These are phyloP conservation scores for Aethina tumida DNA, from an alignment of 1,140 invertebrate species.

Conservation along the genomic window DNA sequence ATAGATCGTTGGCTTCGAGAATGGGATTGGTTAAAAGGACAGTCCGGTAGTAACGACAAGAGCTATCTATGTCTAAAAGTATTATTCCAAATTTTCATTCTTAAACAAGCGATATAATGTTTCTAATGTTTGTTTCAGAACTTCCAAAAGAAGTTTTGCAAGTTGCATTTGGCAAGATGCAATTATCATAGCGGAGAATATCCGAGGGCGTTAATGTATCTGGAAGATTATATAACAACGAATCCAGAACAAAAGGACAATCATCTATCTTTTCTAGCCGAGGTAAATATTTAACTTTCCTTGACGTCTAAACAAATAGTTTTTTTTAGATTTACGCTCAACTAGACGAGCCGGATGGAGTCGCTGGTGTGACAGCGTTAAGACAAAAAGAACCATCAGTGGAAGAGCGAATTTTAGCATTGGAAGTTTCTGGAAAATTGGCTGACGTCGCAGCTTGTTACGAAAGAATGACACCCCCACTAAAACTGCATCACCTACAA, in stretches of 20 bases:
- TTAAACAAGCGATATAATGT: too few relatives aligned
- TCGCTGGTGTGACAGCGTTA: slow-evolving; percentile 55
- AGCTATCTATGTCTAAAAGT: slow-evolving; percentile 28
- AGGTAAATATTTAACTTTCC: slow-evolving; percentile 28
- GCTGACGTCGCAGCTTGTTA: slow-evolving; percentile 69
- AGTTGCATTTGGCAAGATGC: slow-evolving; percentile 53
- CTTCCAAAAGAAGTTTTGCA: slow-evolving; percentile 51
- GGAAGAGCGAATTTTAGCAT: slow-evolving; percentile 58
- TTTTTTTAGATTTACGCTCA: slow-evolving; percentile 53
- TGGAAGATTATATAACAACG: slow-evolving; percentile 58
- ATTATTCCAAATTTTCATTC: slow-evolving; percentile 4
- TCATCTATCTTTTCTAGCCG: slow-evolving; percentile 50
- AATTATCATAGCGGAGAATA: slow-evolving; percentile 65
- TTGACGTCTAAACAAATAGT: background rate
- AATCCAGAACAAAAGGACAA: slow-evolving; percentile 47
- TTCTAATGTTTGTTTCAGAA: slow-evolving; percentile 27
- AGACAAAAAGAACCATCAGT: slow-evolving; percentile 56
- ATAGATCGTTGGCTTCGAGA: slow-evolving; percentile 61
- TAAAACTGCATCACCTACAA: slow-evolving; percentile 45
- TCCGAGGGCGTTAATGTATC: slow-evolving; percentile 59
- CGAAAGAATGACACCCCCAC: slow-evolving; percentile 52
- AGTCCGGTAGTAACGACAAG: slow-evolving; percentile 17
- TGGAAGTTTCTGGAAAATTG: slow-evolving; percentile 61
- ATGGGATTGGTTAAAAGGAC: slow-evolving; percentile 37
- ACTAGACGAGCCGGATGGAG: slow-evolving; percentile 65